Base-by-base conservation (phyloP, 2,113 vertebrate genomes). In the Zapornia atra region DNA sequence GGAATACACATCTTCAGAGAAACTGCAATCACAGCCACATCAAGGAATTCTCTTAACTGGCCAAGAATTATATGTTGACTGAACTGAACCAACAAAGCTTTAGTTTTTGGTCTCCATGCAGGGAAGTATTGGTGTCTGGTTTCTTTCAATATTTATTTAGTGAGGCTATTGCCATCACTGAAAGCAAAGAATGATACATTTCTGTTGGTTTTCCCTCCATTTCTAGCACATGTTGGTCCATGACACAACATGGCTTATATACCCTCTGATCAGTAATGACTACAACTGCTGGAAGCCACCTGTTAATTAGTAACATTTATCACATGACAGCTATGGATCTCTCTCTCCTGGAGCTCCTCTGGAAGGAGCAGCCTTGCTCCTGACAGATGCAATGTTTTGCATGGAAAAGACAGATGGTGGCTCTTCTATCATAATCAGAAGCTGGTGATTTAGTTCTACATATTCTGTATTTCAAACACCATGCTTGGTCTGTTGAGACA, bases 81-180 rank as follows among this genome's bases (percentile, higher is more conserved):
- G 57, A 60, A 70, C 5, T 75, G 65, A 90, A 90, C 26, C 15
- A 73, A 61, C 14, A 72, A 83, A 88, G 60, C 4, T 3, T 54
- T 36, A 36, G 14, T 2, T 44, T 91, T 78, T 76, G 50, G 76
- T 88, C 57, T 83, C 61, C 61, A 33, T 5, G 2, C 29, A 72
- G 56, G 21, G 78, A 88, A 80, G 51, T 38, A 11, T 5, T 19
- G 24, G 51, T 71, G 61, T 79, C 65, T 72, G 38, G n/a, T 76
- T 94, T 85, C 83, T 54, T 61, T 72, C 83, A 91, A 24, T 89
- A 89, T 94, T 94, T 96, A 76, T 84, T 86, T 61, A 61, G 69
- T 72, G 40, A 93, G 53, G 61, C 34, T 89, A 84, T 31, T 84
- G 31, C 48, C 61, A 56, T 50, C 61, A 64, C 11, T 44, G 34